Base-by-base conservation (phyloP, 1,140 invertebrate species). In the Homarus americanus region DNA sequence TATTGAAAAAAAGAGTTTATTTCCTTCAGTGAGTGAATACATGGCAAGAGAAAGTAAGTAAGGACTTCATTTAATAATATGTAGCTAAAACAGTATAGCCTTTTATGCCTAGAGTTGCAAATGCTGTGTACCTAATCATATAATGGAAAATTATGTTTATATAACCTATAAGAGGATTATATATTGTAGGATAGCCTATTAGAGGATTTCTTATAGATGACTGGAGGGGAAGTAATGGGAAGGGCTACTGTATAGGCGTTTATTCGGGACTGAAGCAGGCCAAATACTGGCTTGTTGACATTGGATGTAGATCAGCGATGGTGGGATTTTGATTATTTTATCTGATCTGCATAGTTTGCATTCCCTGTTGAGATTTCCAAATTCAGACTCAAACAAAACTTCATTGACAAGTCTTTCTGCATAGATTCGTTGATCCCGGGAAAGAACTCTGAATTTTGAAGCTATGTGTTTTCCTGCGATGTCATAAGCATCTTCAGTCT, bases 291-390 rank as follows among this genome's bases (percentile, higher is more conserved):
- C 2, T 24, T 79, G 38, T 4, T 24, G 38, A 9, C 38, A 44
- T 38, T 79, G 40, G 76, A 0, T 38, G 41, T 79, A 38, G 40
- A 34, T n/a, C n/a, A n/a, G n/a, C n/a, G n/a, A 12, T 10, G 38
- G 76, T 1, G 76, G 40, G 38, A 1, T 79, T 28, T 79, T 20
- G n/a, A 28, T 7, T n/a, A 44, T 34, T n/a, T 10, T 41, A 17
- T 17, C 17, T 78, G 40, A 40, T 44, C 76, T 79, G 36, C 38
- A 49, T 44, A 79, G 20, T 44, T 44, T 79, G 40, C 38, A 79
- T 79, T 79, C 76, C 41, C 76, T 79, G n/a, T 36, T 79, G 76
- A 79, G 36, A 49, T 79, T 79, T 5, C 76, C 76, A 34, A 79
- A 79, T 36, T 79, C 36, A 40, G 41, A 34, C 12, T 79, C 76